Percentiles rank a stretch among this genome's conserved stretches.
Evolutionary conservation across 1,140 invertebrate genomes (phyloP).

Genomic region (Drosophila grimshawi): DNA sequence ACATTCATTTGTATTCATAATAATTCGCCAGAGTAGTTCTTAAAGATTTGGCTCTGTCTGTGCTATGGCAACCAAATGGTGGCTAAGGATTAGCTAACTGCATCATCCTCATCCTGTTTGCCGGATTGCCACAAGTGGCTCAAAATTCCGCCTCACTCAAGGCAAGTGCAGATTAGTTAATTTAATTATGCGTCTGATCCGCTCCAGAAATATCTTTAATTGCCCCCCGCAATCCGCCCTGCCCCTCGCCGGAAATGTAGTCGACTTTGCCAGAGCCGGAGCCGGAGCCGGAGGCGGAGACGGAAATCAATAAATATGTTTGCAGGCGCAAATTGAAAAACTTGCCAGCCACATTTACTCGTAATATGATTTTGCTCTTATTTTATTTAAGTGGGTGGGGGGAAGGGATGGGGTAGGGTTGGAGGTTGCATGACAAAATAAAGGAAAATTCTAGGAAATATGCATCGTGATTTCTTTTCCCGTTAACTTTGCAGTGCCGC

Average conservation of each 20-base stretch:
- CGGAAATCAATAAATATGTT: slow-evolving; percentile 82
- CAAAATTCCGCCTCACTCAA: slow-evolving; percentile 21
- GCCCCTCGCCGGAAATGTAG: no score
- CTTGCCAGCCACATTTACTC: slow-evolving; percentile 56
- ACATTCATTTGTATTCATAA: slow-evolving; percentile 34
- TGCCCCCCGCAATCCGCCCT: slow-evolving; percentile 23
- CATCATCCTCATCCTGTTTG: neutral
- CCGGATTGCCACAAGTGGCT: slow-evolving; percentile 9
- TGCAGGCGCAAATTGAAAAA: slow-evolving; percentile 61
- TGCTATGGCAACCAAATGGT: slow-evolving; percentile 14
- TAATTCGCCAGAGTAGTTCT: slow-evolving; percentile 21
- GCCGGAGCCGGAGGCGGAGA: neutral
- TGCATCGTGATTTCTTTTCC: slow-evolving; percentile 65
- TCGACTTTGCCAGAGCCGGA: neutral
- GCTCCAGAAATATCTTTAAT: slow-evolving; percentile 62
- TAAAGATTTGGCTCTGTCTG: neutral
- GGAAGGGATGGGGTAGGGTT: no score
- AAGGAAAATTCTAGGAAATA: slow-evolving; percentile 60
- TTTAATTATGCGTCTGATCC: slow-evolving; percentile 50
- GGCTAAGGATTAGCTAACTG: slow-evolving; percentile 2
- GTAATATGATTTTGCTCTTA: slow-evolving; percentile 52
- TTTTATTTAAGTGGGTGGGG: neutral
- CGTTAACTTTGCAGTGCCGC: slow-evolving; percentile 32
- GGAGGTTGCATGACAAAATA: no score
- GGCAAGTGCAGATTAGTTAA: slow-evolving; percentile 56